Base-by-base conservation (phyloP, 1,140 invertebrate species). In the Calliopsis andreniformis region DNA sequence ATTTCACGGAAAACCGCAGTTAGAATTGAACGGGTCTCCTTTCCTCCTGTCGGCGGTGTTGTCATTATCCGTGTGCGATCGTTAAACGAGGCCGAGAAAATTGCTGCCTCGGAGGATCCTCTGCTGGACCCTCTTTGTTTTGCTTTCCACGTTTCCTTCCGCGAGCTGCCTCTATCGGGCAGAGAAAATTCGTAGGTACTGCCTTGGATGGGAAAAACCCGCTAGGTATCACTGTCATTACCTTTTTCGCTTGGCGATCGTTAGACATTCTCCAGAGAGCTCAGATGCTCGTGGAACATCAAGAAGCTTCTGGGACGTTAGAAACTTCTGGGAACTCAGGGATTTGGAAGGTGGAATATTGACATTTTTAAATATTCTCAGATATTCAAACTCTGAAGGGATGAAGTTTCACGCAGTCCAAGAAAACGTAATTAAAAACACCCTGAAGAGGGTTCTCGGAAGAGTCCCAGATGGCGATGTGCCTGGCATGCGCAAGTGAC, bases 1-100 rank as follows among this genome's bases (percentile, higher is more conserved):
- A 80, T 77, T 82, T 70, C 75, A 61, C 35, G 70, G 78, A 76
- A 80, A 81, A 76, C 45, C 47, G 35, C 45, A 18, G 32, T 43
- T 47, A 39, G 47, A 68, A 56, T 79, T 73, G 59, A n/a, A 78
- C 45, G 45, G 18, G 2, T 42, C 25, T 39, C n/a, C 25, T 45
- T 45, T 35, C 23, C 32, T 20, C 23, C 55, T 3, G 7, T 0
- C 25, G 2, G n/a, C 18, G 7, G 56, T 59, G 39, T 59, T 59
- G 56, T 39, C 32, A 59, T 59, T 59, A 59, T 20, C 56, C 30
- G n/a, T 30, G 35, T 8, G 12, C 25, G 23, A 69, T 68, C 58
- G 43, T 51, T 42, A 32, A 20, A 59, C 55, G 30, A 3, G 55
- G 8, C 1, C 32, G 56, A 59, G 56, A 42, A 59, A 59, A 39